Conservation (phyloP, 2,888 invertebrate genomes). For the Ectemnius cavifrons region DNA sequence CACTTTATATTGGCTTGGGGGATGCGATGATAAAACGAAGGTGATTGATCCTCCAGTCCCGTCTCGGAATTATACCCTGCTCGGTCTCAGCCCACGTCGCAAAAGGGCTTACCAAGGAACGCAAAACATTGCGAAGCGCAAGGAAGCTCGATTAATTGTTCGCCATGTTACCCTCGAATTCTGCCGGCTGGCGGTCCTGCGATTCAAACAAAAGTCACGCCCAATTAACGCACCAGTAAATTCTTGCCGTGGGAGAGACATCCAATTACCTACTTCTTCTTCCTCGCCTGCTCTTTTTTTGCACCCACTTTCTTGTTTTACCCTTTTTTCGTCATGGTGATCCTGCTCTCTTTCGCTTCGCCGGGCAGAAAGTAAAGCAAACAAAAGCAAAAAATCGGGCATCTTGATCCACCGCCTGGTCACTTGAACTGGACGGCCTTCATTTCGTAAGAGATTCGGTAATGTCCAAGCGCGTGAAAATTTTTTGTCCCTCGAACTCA, state of each 20-base stretch:
- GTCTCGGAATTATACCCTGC: too few relatives aligned
- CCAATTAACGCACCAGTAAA: neutral
- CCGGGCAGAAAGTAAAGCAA: conserved; percentile 48
- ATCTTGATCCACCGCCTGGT: conserved; percentile 4
- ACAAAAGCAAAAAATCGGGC: neutral
- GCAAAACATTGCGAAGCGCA: too few relatives aligned
- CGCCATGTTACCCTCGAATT: conserved; percentile 27
- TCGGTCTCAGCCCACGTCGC: too few relatives aligned
- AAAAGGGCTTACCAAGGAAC: too few relatives aligned
- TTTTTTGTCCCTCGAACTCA: neutral
- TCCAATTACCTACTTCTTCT: conserved; percentile 16
- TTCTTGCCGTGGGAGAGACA: neutral
- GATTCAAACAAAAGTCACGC: conserved; percentile 2
- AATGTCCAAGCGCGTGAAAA: conserved; percentile 18
- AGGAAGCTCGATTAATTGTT: neutral
- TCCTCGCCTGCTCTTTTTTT: neutral
- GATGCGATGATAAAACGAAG: too few relatives aligned
- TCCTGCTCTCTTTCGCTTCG: conserved; percentile 10
- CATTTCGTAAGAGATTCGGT: conserved; percentile 35
- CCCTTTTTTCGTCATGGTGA: neutral
- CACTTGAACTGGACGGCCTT: conserved; percentile 52
- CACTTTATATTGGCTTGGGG: too few relatives aligned
- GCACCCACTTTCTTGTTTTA: neutral
- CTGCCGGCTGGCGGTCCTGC: neutral
- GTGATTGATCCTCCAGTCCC: too few relatives aligned